Conservation (phyloP, 1,140 invertebrate genomes). For the Pachyrhynchus sulphureomaculatus region DNA sequence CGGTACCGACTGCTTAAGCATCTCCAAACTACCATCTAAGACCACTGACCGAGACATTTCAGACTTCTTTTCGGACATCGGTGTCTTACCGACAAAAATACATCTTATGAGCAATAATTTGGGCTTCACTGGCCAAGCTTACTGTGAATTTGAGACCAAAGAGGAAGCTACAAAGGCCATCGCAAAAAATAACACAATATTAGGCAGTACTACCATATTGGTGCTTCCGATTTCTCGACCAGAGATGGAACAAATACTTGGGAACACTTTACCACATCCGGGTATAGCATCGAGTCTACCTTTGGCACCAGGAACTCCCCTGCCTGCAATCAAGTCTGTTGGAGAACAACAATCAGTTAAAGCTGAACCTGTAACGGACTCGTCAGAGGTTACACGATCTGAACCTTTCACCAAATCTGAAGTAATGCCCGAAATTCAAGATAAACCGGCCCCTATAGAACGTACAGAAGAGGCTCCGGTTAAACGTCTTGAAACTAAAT, state of each 20-base stretch:
- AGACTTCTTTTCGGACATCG: conserved; percentile 77
- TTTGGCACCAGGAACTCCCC: conserved; percentile 8
- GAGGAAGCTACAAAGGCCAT: conserved; percentile 71
- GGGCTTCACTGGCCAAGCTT: conserved; percentile 75
- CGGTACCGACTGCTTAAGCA: conserved; percentile 65
- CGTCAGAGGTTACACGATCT: too few species aligned
- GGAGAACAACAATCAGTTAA: too few species aligned
- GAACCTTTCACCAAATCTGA: not conserved
- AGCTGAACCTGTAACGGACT: too few species aligned
- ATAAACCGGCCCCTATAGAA: not conserved
- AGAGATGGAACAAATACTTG: conserved; percentile 53
- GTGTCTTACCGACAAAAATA: conserved; percentile 72
- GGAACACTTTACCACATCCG: conserved; percentile 16
- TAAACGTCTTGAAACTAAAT: not conserved
- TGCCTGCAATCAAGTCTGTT: conserved; percentile 1
- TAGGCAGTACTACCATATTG: conserved; percentile 66
- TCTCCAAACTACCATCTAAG: conserved; percentile 73
- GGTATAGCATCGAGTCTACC: not conserved
- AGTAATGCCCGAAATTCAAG: not conserved
- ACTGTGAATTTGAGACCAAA: conserved; percentile 75
- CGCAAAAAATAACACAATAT: conserved; percentile 66
- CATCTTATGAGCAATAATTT: conserved; percentile 71
- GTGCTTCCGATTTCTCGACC: conserved; percentile 66
- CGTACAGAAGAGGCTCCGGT: not conserved
- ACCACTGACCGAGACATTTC: conserved; percentile 75